phyloP scores from a whole-genome alignment of 2,888 invertebrate genomes.

The Plebejus anna region DNA sequence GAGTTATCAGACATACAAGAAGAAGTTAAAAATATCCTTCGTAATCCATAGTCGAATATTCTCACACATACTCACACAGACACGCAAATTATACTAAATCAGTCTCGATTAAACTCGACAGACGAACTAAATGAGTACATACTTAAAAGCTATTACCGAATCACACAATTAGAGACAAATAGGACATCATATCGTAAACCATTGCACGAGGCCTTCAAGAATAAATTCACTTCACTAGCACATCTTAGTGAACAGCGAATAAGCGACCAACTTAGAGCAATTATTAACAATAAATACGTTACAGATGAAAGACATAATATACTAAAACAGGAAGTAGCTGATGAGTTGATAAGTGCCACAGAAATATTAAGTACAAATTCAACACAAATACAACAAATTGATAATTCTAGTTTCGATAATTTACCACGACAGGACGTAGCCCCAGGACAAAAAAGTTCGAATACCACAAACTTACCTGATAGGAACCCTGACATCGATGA shows the following conservation, averaged over 20 bases:
- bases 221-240: slow-evolving; percentile 31
- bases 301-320: background rate
- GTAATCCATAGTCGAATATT: no score
- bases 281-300: slow-evolving; percentile 34
- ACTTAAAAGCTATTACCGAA: slow-evolving; percentile 11
- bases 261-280: slow-evolving; percentile 35
- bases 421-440: background rate
- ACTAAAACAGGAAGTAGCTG: slow-evolving; percentile 5
- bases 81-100: background rate
- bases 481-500: background rate
- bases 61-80: background rate
- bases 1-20: background rate
- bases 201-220: slow-evolving; percentile 2
- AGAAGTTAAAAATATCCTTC: slow-evolving; percentile 16
- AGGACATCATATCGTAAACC: background rate
- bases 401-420: background rate
- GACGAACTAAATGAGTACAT: slow-evolving; percentile 28
- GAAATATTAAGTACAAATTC: background rate
- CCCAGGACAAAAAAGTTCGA: background rate
- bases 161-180: slow-evolving; percentile 24
- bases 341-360: background rate
- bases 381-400: background rate
- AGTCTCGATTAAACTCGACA: slow-evolving; percentile 20
- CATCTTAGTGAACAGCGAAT: slow-evolving; percentile 36
- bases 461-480: background rate